phyloP scores from a whole-genome alignment of 2,797 vertebrate species.

The Nasua narica region DNA sequence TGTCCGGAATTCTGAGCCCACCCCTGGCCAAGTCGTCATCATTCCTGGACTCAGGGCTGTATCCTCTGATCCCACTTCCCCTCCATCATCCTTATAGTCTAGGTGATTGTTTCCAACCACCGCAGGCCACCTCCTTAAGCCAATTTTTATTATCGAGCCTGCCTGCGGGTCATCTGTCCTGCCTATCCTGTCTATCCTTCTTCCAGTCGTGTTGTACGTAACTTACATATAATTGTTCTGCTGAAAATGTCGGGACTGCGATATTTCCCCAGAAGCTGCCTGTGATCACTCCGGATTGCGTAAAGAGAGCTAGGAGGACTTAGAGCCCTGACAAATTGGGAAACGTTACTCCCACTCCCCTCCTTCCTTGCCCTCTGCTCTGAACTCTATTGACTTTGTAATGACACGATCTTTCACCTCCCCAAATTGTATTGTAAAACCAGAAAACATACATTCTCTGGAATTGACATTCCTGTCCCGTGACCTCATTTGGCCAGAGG shows the following conservation, averaged over 20 bases:
- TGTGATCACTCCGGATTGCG: conserved; percentile 27
- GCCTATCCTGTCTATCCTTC: neutral
- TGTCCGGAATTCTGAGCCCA: neutral
- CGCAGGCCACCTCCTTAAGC: neutral
- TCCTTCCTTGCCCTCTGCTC: conserved; percentile 12
- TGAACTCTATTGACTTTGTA: conserved; percentile 59
- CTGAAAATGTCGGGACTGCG: neutral
- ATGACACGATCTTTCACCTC: conserved; percentile 41
- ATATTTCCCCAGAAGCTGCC: conserved; percentile 29
- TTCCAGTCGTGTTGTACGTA: neutral
- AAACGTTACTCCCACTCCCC: neutral
- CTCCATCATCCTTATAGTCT: neutral
- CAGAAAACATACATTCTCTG: conserved; percentile 54
- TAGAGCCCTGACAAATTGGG: conserved; percentile 43
- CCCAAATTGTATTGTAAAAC: conserved; percentile 61
- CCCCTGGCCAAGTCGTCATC: neutral
- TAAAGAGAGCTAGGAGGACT: neutral
- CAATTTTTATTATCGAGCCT: neutral
- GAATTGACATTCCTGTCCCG: conserved; percentile 34
- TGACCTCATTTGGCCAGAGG: conserved; percentile 42
- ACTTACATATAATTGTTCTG: neutral
- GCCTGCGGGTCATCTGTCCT: neutral
- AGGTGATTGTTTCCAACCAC: neutral
- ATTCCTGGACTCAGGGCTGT: neutral
- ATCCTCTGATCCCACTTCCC: neutral